Evolutionary conservation across 2,888 invertebrate species (phyloP).

Genomic region (Agriopis leucophaearia): DNA sequence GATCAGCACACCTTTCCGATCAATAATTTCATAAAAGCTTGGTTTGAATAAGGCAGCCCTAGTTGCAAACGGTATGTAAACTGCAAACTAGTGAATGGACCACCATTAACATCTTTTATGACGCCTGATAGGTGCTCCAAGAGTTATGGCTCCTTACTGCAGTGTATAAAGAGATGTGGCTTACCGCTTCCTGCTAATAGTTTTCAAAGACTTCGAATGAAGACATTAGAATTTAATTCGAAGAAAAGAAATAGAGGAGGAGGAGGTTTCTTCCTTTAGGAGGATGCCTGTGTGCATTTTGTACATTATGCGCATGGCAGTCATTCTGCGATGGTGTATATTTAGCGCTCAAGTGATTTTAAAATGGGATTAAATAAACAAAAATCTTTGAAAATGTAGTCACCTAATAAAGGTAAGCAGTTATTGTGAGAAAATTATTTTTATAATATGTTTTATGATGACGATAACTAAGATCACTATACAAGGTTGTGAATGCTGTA

Average conservation of each 20-base stretch:
- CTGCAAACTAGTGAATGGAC: constrained; percentile 17
- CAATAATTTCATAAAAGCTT: no score
- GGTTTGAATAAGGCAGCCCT: constrained; percentile 10
- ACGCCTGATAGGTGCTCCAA: constrained; percentile 11
- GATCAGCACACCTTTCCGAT: no score
- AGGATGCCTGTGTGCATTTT: not conserved
- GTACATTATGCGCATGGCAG: no score
- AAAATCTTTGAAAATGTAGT: no score
- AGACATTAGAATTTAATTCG: no score
- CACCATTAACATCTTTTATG: constrained; percentile 24
- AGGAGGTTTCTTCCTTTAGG: not conserved
- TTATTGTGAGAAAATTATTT: no score
- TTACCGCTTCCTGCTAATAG: not conserved
- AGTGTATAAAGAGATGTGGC: not conserved
- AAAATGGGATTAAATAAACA: no score
- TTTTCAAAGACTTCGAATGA: not conserved
- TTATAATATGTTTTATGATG: not conserved
- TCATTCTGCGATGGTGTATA: no score
- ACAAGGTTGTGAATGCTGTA: not conserved
- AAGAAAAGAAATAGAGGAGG: no score
- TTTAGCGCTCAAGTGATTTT: no score
- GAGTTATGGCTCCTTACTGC: not conserved
- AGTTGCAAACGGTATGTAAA: constrained; percentile 19
- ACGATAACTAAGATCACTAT: not conserved
- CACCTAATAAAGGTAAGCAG: no score